phyloP scores from a whole-genome alignment of 1,140 invertebrate genomes.

The Dendroctonus ponderosae region DNA sequence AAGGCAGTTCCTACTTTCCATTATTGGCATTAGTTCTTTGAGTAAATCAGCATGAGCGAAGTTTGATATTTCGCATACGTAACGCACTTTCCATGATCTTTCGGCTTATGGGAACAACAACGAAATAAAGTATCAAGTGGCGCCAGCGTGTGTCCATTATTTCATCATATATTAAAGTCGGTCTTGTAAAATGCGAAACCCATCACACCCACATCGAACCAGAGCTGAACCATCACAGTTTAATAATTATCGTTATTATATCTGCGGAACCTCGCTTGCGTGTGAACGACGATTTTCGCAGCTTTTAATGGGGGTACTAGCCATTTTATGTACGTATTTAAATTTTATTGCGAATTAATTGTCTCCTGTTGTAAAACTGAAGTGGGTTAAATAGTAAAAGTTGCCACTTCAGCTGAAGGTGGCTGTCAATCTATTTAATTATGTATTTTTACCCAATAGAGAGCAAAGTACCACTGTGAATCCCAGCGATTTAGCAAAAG shows the following conservation, averaged over 20 bases:
- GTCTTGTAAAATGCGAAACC: constrained; percentile 30
- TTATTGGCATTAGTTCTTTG: neutral
- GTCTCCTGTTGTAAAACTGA: neutral
- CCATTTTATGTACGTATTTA: constrained; percentile 16
- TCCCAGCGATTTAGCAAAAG: no score
- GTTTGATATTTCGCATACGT: neutral
- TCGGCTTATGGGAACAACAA: constrained; percentile 11
- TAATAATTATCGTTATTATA: constrained; percentile 34
- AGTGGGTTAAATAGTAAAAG: no score
- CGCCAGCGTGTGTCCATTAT: constrained; percentile 31
- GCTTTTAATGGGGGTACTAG: constrained; percentile 15
- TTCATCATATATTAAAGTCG: constrained; percentile 31
- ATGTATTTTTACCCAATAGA: no score
- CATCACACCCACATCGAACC: constrained; percentile 24
- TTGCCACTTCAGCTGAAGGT: no score
- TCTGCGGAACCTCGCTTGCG: constrained; percentile 24
- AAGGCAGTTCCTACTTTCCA: neutral
- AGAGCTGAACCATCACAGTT: constrained; percentile 25
- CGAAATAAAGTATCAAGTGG: constrained; percentile 28
- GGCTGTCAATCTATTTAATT: no score
- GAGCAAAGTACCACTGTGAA: no score
- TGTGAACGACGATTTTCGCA: constrained; percentile 28
- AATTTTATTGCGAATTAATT: constrained; percentile 18
- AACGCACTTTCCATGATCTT: constrained; percentile 15
- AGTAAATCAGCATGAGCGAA: no score